Base-by-base conservation (phyloP, 2,888 invertebrate species). In the Sylvicola cinctus region DNA sequence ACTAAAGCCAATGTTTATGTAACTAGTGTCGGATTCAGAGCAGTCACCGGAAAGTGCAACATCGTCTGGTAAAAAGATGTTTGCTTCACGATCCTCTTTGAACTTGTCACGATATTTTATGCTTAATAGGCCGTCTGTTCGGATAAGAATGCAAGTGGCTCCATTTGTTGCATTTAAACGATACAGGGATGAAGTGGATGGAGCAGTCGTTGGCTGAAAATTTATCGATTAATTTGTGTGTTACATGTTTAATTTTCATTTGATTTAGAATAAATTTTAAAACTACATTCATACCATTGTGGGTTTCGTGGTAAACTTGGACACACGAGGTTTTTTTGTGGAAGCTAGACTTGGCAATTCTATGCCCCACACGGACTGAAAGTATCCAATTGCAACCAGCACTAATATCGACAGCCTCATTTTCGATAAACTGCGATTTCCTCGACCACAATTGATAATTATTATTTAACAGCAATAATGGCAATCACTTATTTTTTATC, bases 121-220 rank as follows among this genome's bases (percentile, higher is more conserved):
- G 41, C 67, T 68, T 27, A 84, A 66, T 4, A 83, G 54, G 0
- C 76, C 83, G 50, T 84, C 84, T 15, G 77, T 76, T 42, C 70
- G 70, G 20, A 84, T 63, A 17, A 84, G 58, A 42, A 84, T 81
- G 49, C 84, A 84, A 1, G 83, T 80, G 40, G 72, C 71, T 2
- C 74, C 79, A 35, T 70, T 70, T 40, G 69, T 66, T 28, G 70
- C 68, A 43, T 70, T 68, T 20, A 78, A 62, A 30, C 80, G 65
- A 49, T 80, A 81, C 10, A 74, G 59, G 10, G 66, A 64, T 16
- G 66, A 60, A 43, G 61, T 60, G 10, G 55, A 49, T 39, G 55
- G 51, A 42, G 51, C 49, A 5, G 50, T 49, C 33, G 48, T 55
- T 39, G 48, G 55, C 54, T 52, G 46, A 10, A 36, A 33, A 28